Conservation (phyloP, 2,797 vertebrate genomes). For the Atherinosoma microstoma region DNA sequence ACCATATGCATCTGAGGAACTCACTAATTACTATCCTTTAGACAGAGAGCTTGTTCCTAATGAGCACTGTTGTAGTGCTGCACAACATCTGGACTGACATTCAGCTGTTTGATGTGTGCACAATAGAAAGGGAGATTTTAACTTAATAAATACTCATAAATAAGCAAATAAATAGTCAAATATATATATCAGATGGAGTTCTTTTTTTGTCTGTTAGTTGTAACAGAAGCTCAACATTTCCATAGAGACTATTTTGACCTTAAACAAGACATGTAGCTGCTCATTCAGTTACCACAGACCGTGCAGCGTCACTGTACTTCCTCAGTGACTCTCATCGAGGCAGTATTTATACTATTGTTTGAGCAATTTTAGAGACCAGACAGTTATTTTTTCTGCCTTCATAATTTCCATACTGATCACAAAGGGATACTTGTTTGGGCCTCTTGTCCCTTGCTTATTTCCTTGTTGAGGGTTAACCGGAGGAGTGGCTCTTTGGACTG, state of each 20-base stretch:
- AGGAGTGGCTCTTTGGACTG: constrained; percentile 74
- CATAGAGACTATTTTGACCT: background rate
- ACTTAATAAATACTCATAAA: background rate
- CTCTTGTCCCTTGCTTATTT: constrained; percentile 72
- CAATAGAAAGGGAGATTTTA: constrained; percentile 2
- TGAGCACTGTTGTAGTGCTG: constrained; percentile 43
- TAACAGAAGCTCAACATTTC: background rate
- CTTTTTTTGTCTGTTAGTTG: background rate
- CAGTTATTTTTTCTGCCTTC: constrained; percentile 71
- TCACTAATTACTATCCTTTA: constrained; percentile 59
- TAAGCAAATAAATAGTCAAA: background rate
- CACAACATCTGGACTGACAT: constrained; percentile 53
- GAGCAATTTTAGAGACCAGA: constrained; percentile 58
- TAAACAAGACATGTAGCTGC: too few relatives aligned
- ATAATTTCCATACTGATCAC: constrained; percentile 69
- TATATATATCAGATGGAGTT: background rate
- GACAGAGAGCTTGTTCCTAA: constrained; percentile 55
- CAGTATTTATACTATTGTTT: constrained; percentile 60
- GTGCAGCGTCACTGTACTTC: background rate
- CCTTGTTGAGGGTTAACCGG: constrained; percentile 69
- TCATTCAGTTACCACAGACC: background rate
- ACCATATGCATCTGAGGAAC: constrained; percentile 42
- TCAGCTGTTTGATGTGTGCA: background rate
- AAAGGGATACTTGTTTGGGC: constrained; percentile 73
- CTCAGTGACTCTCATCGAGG: constrained; percentile 48